Conservation (phyloP, 2,113 vertebrate genomes). For the Bufo gargarizans region DNA sequence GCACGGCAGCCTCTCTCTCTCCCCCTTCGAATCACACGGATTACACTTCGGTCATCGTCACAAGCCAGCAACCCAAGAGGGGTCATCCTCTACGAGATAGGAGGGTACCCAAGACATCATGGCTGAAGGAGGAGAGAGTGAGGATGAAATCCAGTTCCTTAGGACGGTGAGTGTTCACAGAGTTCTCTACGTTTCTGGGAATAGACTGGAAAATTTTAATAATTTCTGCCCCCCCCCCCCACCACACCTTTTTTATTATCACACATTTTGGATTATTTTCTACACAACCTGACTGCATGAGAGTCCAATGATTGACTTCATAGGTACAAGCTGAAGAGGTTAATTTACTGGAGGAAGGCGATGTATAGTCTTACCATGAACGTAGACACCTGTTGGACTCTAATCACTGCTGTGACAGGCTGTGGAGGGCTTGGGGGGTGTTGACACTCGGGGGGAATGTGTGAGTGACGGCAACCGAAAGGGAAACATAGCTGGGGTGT, state of each 20-base stretch:
- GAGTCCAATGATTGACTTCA: background rate
- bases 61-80: background rate
- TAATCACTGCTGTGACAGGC: conserved; percentile 3
- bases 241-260: background rate
- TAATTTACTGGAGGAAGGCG: background rate
- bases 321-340: conserved; percentile 1
- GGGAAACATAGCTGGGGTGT: conserved; percentile 30
- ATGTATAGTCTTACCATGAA: background rate
- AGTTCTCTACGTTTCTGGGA: background rate
- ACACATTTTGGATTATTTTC: background rate
- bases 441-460: background rate
- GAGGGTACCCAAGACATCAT: conserved; percentile 71
- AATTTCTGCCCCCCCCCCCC: background rate
- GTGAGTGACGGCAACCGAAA: conserved; percentile 25
- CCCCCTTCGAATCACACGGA: conserved; percentile 36
- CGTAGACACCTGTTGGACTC: conserved; percentile 40
- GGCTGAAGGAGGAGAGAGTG: conserved; percentile 89
- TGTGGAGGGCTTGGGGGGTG: background rate
- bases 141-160: conserved; percentile 92
- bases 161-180: conserved; percentile 81
- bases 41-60: conserved; percentile 20
- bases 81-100: conserved; percentile 15
- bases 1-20: conserved; percentile 56
- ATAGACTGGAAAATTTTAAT: background rate
- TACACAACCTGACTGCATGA: background rate